Base-by-base conservation (phyloP, 53 echinoderm and acorn worm genomes). In the Hippasteria phrygiana region DNA sequence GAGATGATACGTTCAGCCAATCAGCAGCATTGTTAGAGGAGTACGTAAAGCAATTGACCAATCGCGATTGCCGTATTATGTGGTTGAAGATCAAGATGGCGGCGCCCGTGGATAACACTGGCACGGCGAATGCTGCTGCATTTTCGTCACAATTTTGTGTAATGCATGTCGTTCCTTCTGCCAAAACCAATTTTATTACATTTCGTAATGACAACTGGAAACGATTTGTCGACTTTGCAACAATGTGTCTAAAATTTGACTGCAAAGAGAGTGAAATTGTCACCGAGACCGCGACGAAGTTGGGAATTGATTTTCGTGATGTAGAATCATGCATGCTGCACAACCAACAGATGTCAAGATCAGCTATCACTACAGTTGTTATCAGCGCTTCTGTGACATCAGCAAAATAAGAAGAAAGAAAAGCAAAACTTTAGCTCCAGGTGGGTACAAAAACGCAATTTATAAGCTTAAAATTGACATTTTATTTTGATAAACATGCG, bases 321-420 rank as follows among this genome's bases (percentile, higher is more conserved):
- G 22, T 35, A 72, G 72, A 38, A 22, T 14, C 42, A 12, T 72
- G 72, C 42, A 72, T 72, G 72, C 72, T 72, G 72, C 72, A 72
- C 72, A 41, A 34, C 72, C 72, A 72, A 72, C 72, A 39, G 41
- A 20, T 41, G 17, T 42, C 1, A 72, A 72, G 41, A 37, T 72
- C 20, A 42, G 72, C 3, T 72, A 72, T 40, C 72, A 39, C 72
- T 72, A 72, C 31, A 67, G 31, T 34, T 67, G 67, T 72, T 72
- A 72, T 40, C 72, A 72, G 72, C 41, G 72, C 72, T 72, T 72
- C 42, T 72, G 72, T 41, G 72, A 72, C 22, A 72, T 72, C 42
- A 72, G 72, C 20, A 72, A 72, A 72, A n/a, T 69, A 69, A 72
- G 40, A n/a, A 72, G 72, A 41, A 39, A 72, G 36, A 35, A 67